Percentiles rank a stretch among this genome's conserved stretches.
Conservation (phyloP, 2,113 vertebrate species). For the Macrotus californicus region DNA sequence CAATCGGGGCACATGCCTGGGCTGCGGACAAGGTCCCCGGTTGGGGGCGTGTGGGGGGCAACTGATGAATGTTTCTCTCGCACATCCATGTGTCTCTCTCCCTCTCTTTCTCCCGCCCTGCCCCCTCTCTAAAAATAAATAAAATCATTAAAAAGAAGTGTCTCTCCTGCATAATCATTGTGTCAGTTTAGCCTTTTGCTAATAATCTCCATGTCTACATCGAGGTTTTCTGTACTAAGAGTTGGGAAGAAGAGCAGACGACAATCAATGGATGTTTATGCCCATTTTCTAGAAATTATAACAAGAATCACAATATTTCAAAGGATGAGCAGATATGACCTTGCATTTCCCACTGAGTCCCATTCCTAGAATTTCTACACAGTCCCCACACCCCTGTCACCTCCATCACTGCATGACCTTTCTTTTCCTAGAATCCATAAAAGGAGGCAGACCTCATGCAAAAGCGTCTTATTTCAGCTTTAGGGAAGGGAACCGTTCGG, state of each 20-base stretch:
- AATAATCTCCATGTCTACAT: neutral
- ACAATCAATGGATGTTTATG: too few species aligned
- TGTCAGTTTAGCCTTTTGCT: neutral
- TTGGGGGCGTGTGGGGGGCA: too few species aligned
- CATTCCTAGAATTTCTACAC: neutral
- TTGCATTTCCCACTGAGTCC: neutral
- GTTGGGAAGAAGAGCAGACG: neutral
- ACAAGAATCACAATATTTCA: neutral
- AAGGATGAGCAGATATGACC: too few species aligned
- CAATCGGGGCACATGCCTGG: too few species aligned
- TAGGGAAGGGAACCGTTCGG: neutral
- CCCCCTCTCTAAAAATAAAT: too few species aligned
- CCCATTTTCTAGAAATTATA: neutral
- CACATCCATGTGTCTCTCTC: too few species aligned
- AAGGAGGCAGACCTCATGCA: neutral
- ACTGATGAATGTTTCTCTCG: too few species aligned
- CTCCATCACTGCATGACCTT: fast-evolving
- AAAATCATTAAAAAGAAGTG: too few species aligned
- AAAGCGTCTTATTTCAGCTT: neutral
- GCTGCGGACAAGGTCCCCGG: too few species aligned
- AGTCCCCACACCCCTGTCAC: neutral
- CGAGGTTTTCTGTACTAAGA: neutral
- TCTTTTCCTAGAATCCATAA: neutral
- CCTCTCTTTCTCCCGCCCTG: too few species aligned
- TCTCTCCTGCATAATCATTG: neutral